phyloP scores from a whole-genome alignment of 2,113 vertebrate genomes.

The Polypterus senegalus region DNA sequence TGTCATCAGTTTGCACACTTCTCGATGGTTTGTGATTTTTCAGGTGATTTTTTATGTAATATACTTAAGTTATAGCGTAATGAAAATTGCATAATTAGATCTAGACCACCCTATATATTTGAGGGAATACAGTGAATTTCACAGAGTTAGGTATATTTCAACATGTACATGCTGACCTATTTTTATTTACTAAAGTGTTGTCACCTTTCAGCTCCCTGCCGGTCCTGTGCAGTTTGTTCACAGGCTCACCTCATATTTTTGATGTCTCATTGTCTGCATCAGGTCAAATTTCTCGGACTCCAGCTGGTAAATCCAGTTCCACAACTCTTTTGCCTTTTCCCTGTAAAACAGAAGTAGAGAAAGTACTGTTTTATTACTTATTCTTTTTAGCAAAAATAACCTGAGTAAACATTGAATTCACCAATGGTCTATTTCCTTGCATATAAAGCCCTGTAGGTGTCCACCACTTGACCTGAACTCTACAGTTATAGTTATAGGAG shows the following conservation, averaged over 20 bases:
- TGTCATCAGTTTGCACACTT: no score
- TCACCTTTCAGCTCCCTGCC: neutral
- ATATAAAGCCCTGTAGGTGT: no score
- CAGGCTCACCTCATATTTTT: conserved; percentile 68
- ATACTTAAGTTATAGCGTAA: no score
- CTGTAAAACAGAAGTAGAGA: conserved; percentile 30
- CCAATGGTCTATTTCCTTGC: no score
- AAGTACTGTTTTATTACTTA: no score
- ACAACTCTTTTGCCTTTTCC: conserved; percentile 68
- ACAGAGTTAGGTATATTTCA: neutral
- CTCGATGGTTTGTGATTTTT: no score
- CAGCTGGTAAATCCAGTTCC: conserved; percentile 70
- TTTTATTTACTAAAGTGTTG: neutral
- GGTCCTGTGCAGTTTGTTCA: neutral
- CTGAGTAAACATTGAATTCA: no score
- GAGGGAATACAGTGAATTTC: neutral
- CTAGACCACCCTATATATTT: neutral
- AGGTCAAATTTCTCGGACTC: conserved; percentile 83
- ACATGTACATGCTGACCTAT: neutral
- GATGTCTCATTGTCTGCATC: conserved; percentile 66
- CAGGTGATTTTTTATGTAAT: no score
- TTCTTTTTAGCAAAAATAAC: no score
- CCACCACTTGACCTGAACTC: no score
- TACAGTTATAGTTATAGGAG: no score
- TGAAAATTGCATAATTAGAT: no score